Percentiles rank a stretch among this genome's conserved stretches.
phyloP scores from a whole-genome alignment of 2,797 vertebrate species.

The Lepilemur ruficaudatus region DNA sequence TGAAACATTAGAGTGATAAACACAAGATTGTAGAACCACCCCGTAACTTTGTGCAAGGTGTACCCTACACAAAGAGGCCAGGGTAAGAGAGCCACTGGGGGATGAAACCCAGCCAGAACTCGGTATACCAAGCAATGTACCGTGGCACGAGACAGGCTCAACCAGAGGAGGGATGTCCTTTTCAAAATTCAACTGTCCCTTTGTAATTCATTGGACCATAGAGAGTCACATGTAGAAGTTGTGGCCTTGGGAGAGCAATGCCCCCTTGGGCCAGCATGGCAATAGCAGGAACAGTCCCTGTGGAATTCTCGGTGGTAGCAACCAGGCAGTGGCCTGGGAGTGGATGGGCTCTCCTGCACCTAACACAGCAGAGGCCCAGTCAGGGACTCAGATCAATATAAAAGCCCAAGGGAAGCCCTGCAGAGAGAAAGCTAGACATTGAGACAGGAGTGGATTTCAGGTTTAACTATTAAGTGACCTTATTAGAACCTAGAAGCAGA shows the following conservation, averaged over 20 bases:
- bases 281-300: fast-evolving
- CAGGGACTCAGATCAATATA: background rate
- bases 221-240: background rate
- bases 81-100: background rate
- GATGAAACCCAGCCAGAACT: background rate
- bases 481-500: background rate
- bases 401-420: background rate
- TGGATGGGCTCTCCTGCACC: background rate
- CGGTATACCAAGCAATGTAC: background rate
- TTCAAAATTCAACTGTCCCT: background rate
- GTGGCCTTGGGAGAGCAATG: background rate
- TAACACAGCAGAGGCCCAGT: background rate
- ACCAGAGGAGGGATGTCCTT: background rate
- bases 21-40: background rate
- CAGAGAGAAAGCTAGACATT: background rate
- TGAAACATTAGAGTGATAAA: background rate
- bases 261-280: background rate
- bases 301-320: background rate
- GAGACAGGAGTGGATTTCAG: background rate
- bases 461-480: background rate
- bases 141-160: background rate
- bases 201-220: background rate
- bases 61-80: background rate
- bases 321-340: background rate
- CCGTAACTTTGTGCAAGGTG: background rate